A percentile compares a stretch with the other conserved stretches of the same genome.
These are phyloP conservation scores for Ptychochromis oligacanthus DNA, from an alignment of 2,113 vertebrate species.

Conservation along the genomic window DNA sequence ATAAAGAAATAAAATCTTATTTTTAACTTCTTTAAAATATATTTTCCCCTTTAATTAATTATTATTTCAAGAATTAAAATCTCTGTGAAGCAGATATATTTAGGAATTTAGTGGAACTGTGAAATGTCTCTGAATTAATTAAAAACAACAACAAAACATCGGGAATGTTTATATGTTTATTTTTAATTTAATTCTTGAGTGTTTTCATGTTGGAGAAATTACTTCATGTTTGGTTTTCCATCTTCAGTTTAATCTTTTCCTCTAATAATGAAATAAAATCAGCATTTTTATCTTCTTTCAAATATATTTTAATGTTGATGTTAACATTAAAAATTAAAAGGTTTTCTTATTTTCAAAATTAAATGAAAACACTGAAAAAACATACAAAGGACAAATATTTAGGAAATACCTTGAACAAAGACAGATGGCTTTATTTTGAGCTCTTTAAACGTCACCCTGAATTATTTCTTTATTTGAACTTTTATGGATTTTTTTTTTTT, in stretches of 20 bases:
- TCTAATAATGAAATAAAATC: too few species aligned
- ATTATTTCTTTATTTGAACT: not conserved
- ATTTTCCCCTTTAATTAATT: not conserved
- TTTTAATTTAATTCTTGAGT: not conserved
- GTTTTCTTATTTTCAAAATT: not conserved
- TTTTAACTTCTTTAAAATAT: not conserved
- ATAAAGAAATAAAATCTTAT: not conserved
- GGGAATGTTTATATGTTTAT: not conserved
- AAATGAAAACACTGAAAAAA: not conserved
- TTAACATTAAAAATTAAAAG: not conserved
- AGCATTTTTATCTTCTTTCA: too few species aligned
- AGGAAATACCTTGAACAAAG: too few species aligned
- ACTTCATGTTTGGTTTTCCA: not conserved
- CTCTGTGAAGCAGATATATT: not conserved
- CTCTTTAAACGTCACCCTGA: not conserved
- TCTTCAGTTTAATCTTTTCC: too few species aligned
- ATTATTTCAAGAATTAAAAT: not conserved
- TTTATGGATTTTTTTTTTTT: not conserved
- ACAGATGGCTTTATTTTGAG: too few species aligned
- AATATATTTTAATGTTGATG: too few species aligned
- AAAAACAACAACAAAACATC: not conserved
- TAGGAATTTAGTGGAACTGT: too few species aligned
- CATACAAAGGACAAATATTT: rapidly evolving
- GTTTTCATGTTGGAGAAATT: not conserved
- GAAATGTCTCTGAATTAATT: not conserved